Conservation (phyloP, 2,797 vertebrate genomes). For the Meriones psammophilus region DNA sequence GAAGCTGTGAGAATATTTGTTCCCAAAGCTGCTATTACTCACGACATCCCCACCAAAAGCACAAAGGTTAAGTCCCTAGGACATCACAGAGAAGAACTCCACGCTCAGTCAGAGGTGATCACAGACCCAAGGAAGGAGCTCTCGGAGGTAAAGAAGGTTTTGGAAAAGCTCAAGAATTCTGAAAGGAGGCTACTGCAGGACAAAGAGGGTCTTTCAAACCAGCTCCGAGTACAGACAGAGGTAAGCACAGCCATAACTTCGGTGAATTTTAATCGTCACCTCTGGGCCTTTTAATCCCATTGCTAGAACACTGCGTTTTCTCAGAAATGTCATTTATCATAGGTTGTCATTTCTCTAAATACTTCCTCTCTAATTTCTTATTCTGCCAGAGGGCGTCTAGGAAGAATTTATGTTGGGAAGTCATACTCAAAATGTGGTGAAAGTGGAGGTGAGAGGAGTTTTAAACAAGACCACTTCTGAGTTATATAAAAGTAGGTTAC, state of each 20-base stretch:
- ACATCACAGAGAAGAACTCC: conserved; percentile 89
- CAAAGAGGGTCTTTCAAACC: conserved; percentile 97
- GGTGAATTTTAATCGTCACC: neutral
- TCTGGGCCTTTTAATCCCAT: neutral
- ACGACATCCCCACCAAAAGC: conserved; percentile 88
- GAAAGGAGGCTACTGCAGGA: conserved; percentile 96
- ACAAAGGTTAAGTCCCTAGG: conserved; percentile 85
- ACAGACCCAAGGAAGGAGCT: conserved; percentile 89
- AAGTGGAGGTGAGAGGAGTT: neutral
- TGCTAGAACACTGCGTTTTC: neutral
- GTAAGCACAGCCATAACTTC: conserved; percentile 84
- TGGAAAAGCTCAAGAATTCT: conserved; percentile 96
- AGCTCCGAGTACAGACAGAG: conserved; percentile 97
- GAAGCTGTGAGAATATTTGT: conserved; percentile 96
- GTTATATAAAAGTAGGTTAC: conserved; percentile 5
- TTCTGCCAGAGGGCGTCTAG: neutral
- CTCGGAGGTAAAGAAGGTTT: conserved; percentile 90
- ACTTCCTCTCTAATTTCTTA: neutral
- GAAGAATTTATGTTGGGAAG: neutral
- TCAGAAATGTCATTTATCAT: neutral
- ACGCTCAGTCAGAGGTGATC: conserved; percentile 86
- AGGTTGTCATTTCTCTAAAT: neutral
- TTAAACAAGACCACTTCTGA: neutral
- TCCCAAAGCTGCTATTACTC: conserved; percentile 94
- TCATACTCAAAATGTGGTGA: neutral